Conservation (phyloP, 2,797 vertebrate species). For the Bufotes viridis region DNA sequence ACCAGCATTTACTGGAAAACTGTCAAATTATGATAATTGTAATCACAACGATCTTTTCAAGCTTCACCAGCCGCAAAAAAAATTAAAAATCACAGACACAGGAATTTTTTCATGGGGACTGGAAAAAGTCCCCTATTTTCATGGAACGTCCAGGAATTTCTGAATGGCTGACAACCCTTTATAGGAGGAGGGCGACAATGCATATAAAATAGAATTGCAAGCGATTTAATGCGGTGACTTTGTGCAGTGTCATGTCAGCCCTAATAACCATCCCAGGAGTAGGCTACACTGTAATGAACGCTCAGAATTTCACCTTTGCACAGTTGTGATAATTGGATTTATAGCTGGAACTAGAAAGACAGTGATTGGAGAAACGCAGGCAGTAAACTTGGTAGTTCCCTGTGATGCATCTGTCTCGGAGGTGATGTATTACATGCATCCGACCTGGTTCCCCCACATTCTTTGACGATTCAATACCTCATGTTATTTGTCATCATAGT, state of each 20-base stretch:
- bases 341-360: not conserved
- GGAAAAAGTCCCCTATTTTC: too few relatives aligned
- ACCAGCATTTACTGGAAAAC: too few relatives aligned
- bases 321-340: not conserved
- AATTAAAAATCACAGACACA: too few relatives aligned
- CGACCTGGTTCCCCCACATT: constrained; percentile 45
- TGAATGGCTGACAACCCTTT: not conserved
- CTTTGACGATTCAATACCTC: constrained; percentile 8
- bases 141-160: too few relatives aligned
- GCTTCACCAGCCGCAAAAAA: too few relatives aligned
- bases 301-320: not conserved
- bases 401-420: constrained; percentile 2
- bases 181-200: not conserved
- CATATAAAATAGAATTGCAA: not conserved
- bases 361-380: too few relatives aligned
- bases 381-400: not conserved
- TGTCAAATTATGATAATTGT: too few relatives aligned
- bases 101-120: too few relatives aligned
- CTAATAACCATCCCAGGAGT: not conserved
- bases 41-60: too few relatives aligned
- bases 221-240: not conserved
- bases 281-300: not conserved
- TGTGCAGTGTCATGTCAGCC: not conserved
- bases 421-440: constrained; percentile 3
- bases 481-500: constrained; percentile 38